Conservation (phyloP, 2,113 vertebrate species). For the Brienomyrus brachyistius region DNA sequence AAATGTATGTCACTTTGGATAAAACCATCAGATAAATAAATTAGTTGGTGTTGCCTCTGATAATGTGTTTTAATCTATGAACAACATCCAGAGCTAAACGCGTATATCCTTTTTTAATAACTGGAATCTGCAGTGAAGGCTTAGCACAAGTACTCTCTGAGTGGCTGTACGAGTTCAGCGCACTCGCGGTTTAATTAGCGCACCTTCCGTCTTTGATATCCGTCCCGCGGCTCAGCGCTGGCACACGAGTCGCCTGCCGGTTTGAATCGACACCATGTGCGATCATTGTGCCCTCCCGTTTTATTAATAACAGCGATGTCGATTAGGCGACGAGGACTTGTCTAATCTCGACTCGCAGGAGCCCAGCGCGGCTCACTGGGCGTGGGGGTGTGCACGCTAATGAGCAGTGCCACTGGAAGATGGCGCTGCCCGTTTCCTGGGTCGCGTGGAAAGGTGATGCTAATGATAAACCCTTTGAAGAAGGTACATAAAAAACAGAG, state of each 20-base stretch:
- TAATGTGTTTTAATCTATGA: neutral
- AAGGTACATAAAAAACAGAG: neutral
- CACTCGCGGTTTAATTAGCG: constrained; percentile 12
- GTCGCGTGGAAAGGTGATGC: neutral
- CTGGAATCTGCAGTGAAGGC: constrained; percentile 6
- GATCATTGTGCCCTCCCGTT: neutral
- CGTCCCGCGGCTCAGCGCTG: neutral
- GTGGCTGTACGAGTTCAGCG: neutral
- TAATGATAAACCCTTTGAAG: neutral
- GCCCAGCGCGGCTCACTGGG: too few species aligned
- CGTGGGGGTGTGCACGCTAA: neutral
- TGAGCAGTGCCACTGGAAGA: neutral
- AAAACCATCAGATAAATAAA: neutral
- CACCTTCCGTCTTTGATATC: neutral
- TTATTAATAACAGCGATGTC: constrained; percentile 14
- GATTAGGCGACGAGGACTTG: neutral
- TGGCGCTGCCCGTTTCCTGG: neutral
- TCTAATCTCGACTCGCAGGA: neutral
- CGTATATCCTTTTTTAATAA: neutral
- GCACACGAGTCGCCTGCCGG: neutral
- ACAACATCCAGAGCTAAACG: neutral
- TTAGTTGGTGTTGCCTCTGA: neutral
- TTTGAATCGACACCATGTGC: neutral
- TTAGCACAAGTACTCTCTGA: neutral
- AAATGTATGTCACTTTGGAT: neutral